phyloP scores from a whole-genome alignment of 2,888 invertebrate species.

The Cephus spinipes region DNA sequence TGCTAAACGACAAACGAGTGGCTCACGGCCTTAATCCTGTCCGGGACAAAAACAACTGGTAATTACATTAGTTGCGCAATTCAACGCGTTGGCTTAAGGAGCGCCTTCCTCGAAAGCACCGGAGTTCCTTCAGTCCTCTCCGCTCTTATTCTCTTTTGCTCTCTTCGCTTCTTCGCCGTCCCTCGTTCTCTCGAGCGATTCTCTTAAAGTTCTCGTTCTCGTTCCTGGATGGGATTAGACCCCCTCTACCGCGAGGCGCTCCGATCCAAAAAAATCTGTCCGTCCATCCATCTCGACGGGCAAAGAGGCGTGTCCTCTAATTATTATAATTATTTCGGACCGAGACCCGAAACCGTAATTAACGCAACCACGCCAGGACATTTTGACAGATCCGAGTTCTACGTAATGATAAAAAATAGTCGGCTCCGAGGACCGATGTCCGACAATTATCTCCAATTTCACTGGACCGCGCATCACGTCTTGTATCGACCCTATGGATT shows the following conservation, averaged over 20 bases:
- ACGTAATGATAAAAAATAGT: slow-evolving; percentile 63
- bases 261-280: slow-evolving; percentile 49
- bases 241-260: slow-evolving; percentile 27
- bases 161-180: slow-evolving; percentile 25
- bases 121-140: neutral
- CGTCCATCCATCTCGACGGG: slow-evolving; percentile 55
- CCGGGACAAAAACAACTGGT: slow-evolving; percentile 24
- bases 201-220: too few species aligned
- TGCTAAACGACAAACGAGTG: neutral
- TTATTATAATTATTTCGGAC: slow-evolving; percentile 65
- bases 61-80: slow-evolving; percentile 43
- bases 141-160: slow-evolving; percentile 14
- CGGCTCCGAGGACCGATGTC: slow-evolving; percentile 17
- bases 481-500: too few species aligned
- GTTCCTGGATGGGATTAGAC: slow-evolving; percentile 21
- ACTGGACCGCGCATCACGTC: neutral
- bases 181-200: slow-evolving; percentile 25
- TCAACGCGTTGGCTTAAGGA: neutral
- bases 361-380: slow-evolving; percentile 61
- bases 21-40: slow-evolving; percentile 10
- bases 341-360: slow-evolving; percentile 60
- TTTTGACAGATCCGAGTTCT: slow-evolving; percentile 65
- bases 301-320: slow-evolving; percentile 58
- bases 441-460: slow-evolving; percentile 19
- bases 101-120: neutral